Evolutionary conservation across 2,888 invertebrate genomes (phyloP).

Genomic region (Leucophenga montana): DNA sequence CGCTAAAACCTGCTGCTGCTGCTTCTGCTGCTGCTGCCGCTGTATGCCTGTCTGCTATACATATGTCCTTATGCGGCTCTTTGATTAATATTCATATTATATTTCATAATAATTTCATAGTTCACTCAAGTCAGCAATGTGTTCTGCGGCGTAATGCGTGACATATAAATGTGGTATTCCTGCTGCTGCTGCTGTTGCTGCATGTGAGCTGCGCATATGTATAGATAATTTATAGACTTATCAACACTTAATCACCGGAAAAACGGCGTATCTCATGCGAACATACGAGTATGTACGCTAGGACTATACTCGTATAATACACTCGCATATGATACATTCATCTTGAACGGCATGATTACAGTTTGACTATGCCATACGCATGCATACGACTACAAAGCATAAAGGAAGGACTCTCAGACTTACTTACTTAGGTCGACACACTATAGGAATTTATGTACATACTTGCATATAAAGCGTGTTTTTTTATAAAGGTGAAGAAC

Average conservation of each 20-base stretch:
- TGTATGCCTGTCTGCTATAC: not conserved
- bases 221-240: constrained; percentile 63
- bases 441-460: not conserved
- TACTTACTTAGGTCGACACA: no score
- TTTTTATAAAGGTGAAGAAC: no score
- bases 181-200: constrained; percentile 51
- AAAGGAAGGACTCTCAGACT: not conserved
- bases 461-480: constrained; percentile 1
- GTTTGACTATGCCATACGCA: constrained; percentile 6
- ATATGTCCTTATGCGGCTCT: not conserved
- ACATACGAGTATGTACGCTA: constrained; percentile 39
- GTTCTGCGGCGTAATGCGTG: constrained; percentile 18
- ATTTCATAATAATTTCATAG: constrained; percentile 26
- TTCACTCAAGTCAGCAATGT: constrained; percentile 21
- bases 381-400: constrained; percentile 22
- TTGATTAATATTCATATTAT: constrained; percentile 28
- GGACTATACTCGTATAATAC: constrained; percentile 24
- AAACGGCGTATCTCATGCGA: constrained; percentile 53
- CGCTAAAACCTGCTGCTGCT: constrained; percentile 13
- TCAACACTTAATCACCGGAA: constrained; percentile 67
- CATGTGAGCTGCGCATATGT: constrained; percentile 34
- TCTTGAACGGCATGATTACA: constrained; percentile 53
- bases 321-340: constrained; percentile 42
- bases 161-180: constrained; percentile 16
- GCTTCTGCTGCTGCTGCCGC: no score